Evolutionary conservation across 2,113 vertebrate genomes (phyloP), one percentile per base, ranked within the genome.

Genomic region (Actinemys pallida): DNA sequence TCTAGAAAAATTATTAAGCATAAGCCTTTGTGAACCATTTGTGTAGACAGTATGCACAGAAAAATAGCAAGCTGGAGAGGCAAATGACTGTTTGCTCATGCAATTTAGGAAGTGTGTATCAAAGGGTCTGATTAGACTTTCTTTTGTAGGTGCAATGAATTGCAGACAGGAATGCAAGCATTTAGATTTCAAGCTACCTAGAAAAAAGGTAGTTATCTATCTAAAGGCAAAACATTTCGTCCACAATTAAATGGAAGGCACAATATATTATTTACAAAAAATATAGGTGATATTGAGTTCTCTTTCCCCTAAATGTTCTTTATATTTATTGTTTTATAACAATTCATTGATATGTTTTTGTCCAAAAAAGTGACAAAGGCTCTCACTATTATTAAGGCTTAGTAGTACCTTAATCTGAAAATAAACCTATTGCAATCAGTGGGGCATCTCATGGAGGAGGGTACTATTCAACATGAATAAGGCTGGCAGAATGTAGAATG

Each of bases 1-100:
- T 0, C 6, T 4, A 3, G 0, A 4, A 59, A 59, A 54, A 5
- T 39, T 16, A 20, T 2, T 53, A 1, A 5, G 5, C 22, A 35
- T 75, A 76, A 90, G 52, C 3, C 24, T 75, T 72, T 39, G 19
- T 72, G 19, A 39, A 1, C 0, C 39, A 19, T 13, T 62, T 88
- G 50, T 86, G 75, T 62, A 91, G 14, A 90, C 89, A 84, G 1
- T 6, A 16, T 0, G 0, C 81, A 31, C 47, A 13, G 47, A 72
- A 72, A 65, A 13, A 14, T 14, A 83, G 5, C 25, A 83, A 83
- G 6, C 39, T 31, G 39, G 65, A 57, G 22, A 45, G 1, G 54
- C 45, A 42, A 12, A 29, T 2, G 35, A 1, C 8, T 52, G 13
- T 5, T n/a, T 83, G 47, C 54, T 45, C 10, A 49, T 88, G 2